phyloP scores from a whole-genome alignment of 2,888 invertebrate species.

The Agrochola lychnidis region DNA sequence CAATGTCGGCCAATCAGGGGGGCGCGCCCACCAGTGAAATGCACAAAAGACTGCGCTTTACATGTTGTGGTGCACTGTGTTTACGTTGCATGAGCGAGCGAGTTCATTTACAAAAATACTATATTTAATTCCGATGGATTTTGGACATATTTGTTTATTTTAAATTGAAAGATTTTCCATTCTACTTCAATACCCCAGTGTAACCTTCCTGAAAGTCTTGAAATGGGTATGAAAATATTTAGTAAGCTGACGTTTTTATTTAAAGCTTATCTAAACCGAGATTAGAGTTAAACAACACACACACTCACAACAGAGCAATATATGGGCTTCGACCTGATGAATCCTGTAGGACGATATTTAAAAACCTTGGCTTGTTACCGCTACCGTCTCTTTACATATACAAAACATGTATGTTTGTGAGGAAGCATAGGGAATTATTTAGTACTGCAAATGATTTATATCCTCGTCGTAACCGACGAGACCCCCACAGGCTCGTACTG shows the following conservation, averaged over 20 bases:
- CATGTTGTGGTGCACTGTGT: slow-evolving; percentile 34
- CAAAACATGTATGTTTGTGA: no score
- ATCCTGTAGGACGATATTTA: no score
- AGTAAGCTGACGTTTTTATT: neutral
- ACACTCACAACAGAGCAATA: no score
- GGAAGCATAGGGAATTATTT: no score
- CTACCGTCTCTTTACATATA: no score
- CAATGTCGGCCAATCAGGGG: slow-evolving; percentile 64
- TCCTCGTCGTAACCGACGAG: no score
- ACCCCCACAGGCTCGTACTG: no score
- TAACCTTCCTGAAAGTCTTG: neutral
- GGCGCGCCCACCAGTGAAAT: slow-evolving; percentile 76
- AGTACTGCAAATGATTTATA: no score
- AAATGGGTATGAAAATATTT: neutral
- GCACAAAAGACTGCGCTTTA: slow-evolving; percentile 61
- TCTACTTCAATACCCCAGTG: neutral
- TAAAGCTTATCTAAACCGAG: neutral
- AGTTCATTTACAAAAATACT: neutral
- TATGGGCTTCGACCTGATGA: no score
- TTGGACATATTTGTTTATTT: neutral
- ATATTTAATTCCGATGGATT: neutral
- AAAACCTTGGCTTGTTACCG: no score
- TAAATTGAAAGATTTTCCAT: no score
- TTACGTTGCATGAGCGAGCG: slow-evolving; percentile 49
- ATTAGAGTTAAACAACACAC: neutral